phyloP scores from a whole-genome alignment of 2,888 invertebrate genomes.

The Drosophila ustulata region DNA sequence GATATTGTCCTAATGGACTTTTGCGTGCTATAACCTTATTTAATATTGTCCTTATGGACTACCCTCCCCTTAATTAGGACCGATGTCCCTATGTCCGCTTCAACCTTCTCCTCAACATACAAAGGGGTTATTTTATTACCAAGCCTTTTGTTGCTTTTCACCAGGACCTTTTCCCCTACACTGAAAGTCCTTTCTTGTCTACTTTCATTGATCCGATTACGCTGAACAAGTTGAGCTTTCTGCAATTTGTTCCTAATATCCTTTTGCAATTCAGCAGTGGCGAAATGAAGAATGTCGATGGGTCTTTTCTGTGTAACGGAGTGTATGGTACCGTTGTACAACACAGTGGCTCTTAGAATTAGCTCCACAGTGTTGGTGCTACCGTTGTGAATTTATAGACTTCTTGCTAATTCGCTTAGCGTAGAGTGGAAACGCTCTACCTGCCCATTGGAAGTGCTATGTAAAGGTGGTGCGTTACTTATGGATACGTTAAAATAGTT shows the following conservation, averaged over 20 bases:
- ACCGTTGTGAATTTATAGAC: no score
- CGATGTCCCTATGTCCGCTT: no score
- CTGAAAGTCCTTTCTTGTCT: not conserved
- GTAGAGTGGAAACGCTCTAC: slow-evolving; percentile 3
- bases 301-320: not conserved
- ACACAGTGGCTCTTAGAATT: not conserved
- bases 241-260: not conserved
- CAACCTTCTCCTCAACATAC: no score
- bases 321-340: not conserved
- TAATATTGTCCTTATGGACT: no score
- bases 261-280: not conserved
- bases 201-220: not conserved
- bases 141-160: no score
- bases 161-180: not conserved
- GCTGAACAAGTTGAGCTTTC: not conserved
- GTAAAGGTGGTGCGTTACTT: not conserved
- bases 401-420: not conserved
- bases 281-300: not conserved
- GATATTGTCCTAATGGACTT: no score
- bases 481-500: not conserved
- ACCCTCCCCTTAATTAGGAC: no score
- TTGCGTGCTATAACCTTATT: no score
- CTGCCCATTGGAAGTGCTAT: slow-evolving; percentile 4
- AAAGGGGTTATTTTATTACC: no score
- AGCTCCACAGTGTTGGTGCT: not conserved